A percentile compares a stretch with the other conserved stretches of the same genome.
Evolutionary conservation across 35 echinoderm and acorn worm species (phyloP).

Genomic region (Lytechinus pictus): DNA sequence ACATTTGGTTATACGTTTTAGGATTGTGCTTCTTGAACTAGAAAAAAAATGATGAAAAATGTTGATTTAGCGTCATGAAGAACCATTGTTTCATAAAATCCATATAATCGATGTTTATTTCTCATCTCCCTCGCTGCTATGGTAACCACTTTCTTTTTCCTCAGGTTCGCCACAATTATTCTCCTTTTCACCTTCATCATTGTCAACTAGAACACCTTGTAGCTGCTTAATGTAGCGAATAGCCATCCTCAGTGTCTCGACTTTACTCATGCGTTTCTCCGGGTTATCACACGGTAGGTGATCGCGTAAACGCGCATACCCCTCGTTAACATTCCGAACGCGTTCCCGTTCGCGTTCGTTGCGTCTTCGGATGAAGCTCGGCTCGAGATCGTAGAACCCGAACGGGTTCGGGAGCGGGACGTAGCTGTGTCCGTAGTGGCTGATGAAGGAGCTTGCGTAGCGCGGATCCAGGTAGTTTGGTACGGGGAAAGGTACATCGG

Average conservation of each 20-base stretch:
- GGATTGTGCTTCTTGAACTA: too few species aligned
- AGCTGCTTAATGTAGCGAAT: conserved; percentile 96
- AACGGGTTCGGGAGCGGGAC: conserved; percentile 88
- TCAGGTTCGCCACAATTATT: conserved; percentile 65
- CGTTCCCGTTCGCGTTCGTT: conserved; percentile 93
- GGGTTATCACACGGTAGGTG: conserved; percentile 90
- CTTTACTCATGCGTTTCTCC: conserved; percentile 95
- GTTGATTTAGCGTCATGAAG: too few species aligned
- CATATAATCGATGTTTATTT: conserved; percentile 9
- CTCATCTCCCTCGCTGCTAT: conserved; percentile 72
- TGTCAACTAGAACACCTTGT: conserved; percentile 74
- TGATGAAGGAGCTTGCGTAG: conserved; percentile 83
- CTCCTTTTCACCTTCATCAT: conserved; percentile 79
- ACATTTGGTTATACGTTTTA: too few species aligned
- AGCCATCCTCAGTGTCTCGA: conserved; percentile 86
- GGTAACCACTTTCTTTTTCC: conserved; percentile 72
- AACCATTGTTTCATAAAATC: neutral
- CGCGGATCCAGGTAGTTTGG: conserved; percentile 93
- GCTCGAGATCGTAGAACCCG: conserved; percentile 95
- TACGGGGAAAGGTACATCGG: conserved; percentile 62
- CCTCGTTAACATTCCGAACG: conserved; percentile 95
- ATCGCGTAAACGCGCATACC: conserved; percentile 82
- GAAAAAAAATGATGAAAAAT: too few species aligned
- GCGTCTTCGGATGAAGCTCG: conserved; percentile 88
- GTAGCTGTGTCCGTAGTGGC: conserved; percentile 79